Conservation (phyloP, 2,113 vertebrate species). For the Nothocercus nigrocapillus region DNA sequence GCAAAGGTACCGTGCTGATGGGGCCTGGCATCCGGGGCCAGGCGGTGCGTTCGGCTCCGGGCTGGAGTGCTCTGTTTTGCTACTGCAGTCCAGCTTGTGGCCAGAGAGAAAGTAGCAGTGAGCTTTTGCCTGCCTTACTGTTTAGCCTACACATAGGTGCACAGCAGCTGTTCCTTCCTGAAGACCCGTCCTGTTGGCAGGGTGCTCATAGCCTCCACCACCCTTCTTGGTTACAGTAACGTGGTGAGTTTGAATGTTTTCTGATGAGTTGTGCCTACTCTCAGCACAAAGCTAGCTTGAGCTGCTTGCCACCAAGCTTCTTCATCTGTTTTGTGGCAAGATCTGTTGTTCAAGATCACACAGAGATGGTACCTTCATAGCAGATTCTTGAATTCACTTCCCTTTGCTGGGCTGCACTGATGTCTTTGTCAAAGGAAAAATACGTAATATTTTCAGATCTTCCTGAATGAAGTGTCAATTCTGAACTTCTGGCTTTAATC, state of each 20-base stretch:
- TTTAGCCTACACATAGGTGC: neutral
- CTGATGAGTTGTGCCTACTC: neutral
- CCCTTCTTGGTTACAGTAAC: too few relatives aligned
- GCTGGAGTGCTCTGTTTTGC: neutral
- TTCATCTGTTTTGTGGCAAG: neutral
- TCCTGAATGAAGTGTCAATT: slow-evolving; percentile 28
- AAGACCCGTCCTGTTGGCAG: neutral
- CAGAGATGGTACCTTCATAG: neutral
- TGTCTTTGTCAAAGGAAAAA: neutral
- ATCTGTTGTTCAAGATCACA: neutral
- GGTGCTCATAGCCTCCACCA: neutral
- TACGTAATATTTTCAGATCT: slow-evolving; percentile 20
- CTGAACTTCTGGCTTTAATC: slow-evolving; percentile 52
- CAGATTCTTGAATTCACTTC: neutral
- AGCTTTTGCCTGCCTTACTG: neutral
- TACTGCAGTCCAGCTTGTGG: neutral
- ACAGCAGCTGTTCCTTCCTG: neutral
- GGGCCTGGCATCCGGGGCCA: neutral
- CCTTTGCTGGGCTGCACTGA: neutral
- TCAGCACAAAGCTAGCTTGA: neutral
- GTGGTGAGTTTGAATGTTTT: neutral
- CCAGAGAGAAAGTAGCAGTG: neutral
- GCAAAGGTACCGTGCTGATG: neutral
- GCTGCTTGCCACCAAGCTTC: neutral
- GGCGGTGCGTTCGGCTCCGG: neutral